These are phyloP conservation scores for Pectinophora gossypiella DNA, from an alignment of 1,140 invertebrate genomes.

Conservation along the genomic window DNA sequence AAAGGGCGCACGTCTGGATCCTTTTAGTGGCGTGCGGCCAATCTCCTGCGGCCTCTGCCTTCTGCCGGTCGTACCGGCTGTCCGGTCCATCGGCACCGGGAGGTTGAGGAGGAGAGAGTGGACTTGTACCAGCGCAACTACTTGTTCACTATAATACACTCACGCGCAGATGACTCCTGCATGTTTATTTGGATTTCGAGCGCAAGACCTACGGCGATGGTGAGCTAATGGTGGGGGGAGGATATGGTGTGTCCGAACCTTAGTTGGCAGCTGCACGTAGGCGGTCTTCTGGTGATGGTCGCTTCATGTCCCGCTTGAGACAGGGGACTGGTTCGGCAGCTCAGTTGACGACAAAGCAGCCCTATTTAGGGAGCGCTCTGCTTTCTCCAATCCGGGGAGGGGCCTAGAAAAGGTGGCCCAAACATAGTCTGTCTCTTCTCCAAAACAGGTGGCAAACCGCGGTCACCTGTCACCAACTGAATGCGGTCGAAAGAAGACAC, in stretches of 20 bases:
- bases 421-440: constrained; percentile 18
- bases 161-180: constrained; percentile 8
- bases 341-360: constrained; percentile 1
- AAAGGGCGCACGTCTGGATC: not conserved
- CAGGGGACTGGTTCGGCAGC: constrained; percentile 3
- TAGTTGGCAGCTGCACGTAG: constrained; percentile 6
- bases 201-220: constrained; percentile 7
- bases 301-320: not conserved
- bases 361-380: constrained; percentile 17
- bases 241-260: not conserved
- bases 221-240: not conserved
- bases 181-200: not conserved
- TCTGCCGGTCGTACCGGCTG: not conserved
- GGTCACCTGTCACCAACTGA: constrained; percentile 13
- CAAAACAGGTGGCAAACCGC: constrained; percentile 15
- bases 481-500: constrained; percentile 14
- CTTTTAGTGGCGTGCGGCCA: not conserved
- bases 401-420: constrained; percentile 32
- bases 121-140: constrained; percentile 6
- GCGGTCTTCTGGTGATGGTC: not conserved
- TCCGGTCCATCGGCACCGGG: constrained; percentile 1
- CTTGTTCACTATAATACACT: constrained; percentile 6
- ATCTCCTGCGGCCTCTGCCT: not conserved
- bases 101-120: constrained; percentile 8
- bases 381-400: constrained; percentile 20